Conservation (phyloP, 2,888 invertebrate genomes). For the Drosophila hamatofila region DNA sequence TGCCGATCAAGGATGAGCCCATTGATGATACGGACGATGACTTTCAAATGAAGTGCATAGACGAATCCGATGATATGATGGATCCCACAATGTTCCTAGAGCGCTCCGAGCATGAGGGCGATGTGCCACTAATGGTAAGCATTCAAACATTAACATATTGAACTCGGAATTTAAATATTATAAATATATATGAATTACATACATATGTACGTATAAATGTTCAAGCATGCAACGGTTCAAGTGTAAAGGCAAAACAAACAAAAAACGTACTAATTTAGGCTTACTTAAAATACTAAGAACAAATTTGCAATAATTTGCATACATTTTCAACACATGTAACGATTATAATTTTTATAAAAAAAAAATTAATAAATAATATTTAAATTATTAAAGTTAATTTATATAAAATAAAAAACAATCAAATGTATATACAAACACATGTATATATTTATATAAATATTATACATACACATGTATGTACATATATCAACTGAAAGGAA, state of each 20-base stretch:
- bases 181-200: neutral
- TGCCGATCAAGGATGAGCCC: constrained; percentile 84
- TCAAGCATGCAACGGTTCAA: neutral
- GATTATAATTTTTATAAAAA: too few relatives aligned
- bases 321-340: neutral
- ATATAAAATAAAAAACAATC: too few relatives aligned
- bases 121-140: constrained; percentile 78
- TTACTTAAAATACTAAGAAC: neutral
- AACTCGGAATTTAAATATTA: neutral
- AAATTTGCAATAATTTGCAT: neutral
- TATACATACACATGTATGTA: too few relatives aligned
- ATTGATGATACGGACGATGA: constrained; percentile 82
- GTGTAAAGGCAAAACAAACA: neutral
- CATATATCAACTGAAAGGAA: too few relatives aligned
- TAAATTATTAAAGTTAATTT: too few relatives aligned
- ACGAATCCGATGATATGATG: constrained; percentile 84
- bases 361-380: too few relatives aligned
- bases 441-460: too few relatives aligned
- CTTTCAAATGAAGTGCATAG: constrained; percentile 77
- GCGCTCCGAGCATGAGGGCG: constrained; percentile 83
- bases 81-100: constrained; percentile 85
- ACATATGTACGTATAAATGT: too few relatives aligned
- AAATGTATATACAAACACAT: too few relatives aligned
- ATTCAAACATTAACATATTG: neutral
- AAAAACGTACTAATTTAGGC: constrained; percentile 6